Base-by-base conservation (phyloP, 2,888 invertebrate species). In the Apomyelois bistriatella region DNA sequence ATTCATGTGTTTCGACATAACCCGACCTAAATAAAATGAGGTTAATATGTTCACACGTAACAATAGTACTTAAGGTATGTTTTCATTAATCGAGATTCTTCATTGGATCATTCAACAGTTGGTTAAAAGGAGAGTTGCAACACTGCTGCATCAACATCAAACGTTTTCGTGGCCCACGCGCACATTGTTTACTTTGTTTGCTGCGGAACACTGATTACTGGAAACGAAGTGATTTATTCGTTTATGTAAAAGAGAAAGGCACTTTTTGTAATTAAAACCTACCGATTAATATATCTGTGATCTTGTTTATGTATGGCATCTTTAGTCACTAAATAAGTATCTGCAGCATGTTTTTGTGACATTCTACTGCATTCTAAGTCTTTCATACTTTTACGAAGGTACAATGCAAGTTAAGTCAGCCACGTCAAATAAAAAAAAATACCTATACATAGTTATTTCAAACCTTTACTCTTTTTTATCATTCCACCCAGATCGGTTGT, bases 1-100 rank as follows among this genome's bases (percentile, higher is more conserved):
- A n/a, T n/a, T n/a, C 13, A 28, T 51, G 38, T 43, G 36, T 52
- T 43, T 52, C 52, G 22, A 35, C 52, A 52, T 28, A 43, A 37
- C 16, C 43, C 8, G 43, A 52, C 52, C 52, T 36, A 36, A 37
- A 52, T 52, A n/a, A 15, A 52, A 52, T 37, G 4, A 43, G 52
- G 52, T 12, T 36, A 28, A 43, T 5, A 7, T 43, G 43, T 52
- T 46, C 15, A 51, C 13, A 43, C n/a, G 38, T 37, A 49, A 52
- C 43, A 52, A 52, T 52, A 49, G 35, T 36, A 32, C 43, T 52
- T 32, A 46, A 36, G 28, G 52, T 52, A 43, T 37, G 22, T 50
- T 41, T 49, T 50, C 9, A 41, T 42, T 42, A 32, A 32, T n/a
- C 17, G 35, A 35, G 41, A 48, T 48, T 5, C 5, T 30, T 37